Conservation (phyloP, 2,888 invertebrate species). For the Tipula unca region DNA sequence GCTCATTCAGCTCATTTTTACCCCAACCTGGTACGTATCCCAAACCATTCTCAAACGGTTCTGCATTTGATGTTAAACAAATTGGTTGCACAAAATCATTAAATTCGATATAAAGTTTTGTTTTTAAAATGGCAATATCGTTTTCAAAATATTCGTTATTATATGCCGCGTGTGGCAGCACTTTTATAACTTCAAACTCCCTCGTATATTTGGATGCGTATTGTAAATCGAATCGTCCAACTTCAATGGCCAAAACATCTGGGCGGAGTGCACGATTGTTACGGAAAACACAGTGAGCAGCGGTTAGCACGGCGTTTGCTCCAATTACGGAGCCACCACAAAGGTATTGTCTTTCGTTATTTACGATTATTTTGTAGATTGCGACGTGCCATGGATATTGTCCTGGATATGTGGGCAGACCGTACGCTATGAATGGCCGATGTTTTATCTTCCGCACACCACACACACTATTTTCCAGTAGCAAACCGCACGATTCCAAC, state of each 20-base stretch:
- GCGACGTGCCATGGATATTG: neutral
- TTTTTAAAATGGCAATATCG: neutral
- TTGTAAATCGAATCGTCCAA: neutral
- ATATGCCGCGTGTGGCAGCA: neutral
- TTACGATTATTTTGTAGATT: neutral
- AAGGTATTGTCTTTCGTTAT: neutral
- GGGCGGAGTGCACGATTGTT: neutral
- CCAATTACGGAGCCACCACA: neutral
- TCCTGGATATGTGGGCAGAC: neutral
- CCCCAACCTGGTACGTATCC: neutral
- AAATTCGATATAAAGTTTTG: neutral
- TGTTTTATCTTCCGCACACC: neutral
- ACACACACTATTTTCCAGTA: neutral
- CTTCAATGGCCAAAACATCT: neutral
- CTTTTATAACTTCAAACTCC: neutral
- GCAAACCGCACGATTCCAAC: neutral
- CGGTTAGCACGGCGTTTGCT: neutral
- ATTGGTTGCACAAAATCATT: constrained; percentile 8
- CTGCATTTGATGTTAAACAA: neutral
- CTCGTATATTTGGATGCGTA: neutral
- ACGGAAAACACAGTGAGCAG: neutral
- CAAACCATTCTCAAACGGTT: neutral
- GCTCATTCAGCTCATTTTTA: neutral
- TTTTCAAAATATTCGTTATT: too few species aligned
- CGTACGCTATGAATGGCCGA: neutral